A percentile compares a stretch with the other conserved stretches of the same genome.
These are phyloP conservation scores for Telmatochromis sp. DNA, from an alignment of 2,113 vertebrate species.

Conservation along the genomic window DNA sequence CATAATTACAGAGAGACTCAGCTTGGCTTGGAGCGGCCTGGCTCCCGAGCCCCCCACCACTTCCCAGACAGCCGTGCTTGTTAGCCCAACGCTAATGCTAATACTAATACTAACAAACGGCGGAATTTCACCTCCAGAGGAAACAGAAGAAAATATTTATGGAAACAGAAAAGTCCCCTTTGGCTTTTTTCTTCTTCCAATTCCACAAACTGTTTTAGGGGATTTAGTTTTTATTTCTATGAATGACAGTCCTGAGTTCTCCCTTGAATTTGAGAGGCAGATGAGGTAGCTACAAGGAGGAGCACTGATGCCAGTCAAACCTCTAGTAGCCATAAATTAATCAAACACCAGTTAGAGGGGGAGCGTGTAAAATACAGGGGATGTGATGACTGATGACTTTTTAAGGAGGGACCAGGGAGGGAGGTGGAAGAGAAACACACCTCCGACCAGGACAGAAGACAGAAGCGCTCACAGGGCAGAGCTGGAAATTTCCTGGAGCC, in stretches of 20 bases:
- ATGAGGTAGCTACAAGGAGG: background rate
- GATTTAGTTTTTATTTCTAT: conserved; percentile 12
- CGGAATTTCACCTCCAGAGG: conserved; percentile 45
- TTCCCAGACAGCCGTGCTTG: background rate
- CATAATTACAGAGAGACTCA: conserved; percentile 73
- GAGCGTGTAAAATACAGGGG: conserved; percentile 43
- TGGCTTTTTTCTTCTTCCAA: conserved; percentile 17
- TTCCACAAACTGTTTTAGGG: conserved; percentile 5
- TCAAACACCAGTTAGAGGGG: conserved; percentile 55
- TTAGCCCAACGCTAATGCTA: conserved; percentile 48
- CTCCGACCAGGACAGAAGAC: background rate
- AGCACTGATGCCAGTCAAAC: conserved; percentile 22
- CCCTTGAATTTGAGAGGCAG: background rate
- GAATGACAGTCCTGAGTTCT: conserved; percentile 24
- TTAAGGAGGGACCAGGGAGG: conserved; percentile 30
- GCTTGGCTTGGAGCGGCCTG: conserved; percentile 2
- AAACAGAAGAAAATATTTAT: conserved; percentile 60
- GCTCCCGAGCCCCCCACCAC: background rate
- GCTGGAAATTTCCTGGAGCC: background rate
- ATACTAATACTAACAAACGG: conserved; percentile 59
- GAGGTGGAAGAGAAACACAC: conserved; percentile 5
- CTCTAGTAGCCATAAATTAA: conserved; percentile 38
- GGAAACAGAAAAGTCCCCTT: conserved; percentile 41
- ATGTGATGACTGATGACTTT: conserved; percentile 36
- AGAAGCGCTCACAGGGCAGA: background rate